Evolutionary conservation across 2,888 invertebrate species (phyloP).

Genomic region (Cheilosia urbana): DNA sequence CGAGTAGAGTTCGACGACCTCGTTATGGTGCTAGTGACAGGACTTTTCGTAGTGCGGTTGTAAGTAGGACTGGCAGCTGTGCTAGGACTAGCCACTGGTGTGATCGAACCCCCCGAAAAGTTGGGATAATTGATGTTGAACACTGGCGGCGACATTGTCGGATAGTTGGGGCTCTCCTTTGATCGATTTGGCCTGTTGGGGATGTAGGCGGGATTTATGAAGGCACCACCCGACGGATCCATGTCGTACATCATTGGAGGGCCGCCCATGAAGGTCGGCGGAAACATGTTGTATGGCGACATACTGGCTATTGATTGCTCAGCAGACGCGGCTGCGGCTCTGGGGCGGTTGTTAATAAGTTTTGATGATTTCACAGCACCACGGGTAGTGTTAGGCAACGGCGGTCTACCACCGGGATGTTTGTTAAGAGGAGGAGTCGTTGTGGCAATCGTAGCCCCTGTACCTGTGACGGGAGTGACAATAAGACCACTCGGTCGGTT

Average conservation of each 20-base stretch:
- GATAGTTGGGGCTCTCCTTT: slow-evolving; percentile 38
- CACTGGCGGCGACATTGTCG: slow-evolving; percentile 39
- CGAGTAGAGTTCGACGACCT: slow-evolving; percentile 31
- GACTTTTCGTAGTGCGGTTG: slow-evolving; percentile 61
- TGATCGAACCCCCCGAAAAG: slow-evolving; percentile 67
- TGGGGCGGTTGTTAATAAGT: slow-evolving; percentile 18
- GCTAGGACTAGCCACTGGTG: slow-evolving; percentile 45
- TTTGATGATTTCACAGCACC: slow-evolving; percentile 31
- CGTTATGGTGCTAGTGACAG: slow-evolving; percentile 60
- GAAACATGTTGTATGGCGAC: slow-evolving; percentile 36
- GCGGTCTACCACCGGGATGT: background rate
- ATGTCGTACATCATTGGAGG: slow-evolving; percentile 59
- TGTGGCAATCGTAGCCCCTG: slow-evolving; percentile 20
- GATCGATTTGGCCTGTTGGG: slow-evolving; percentile 45
- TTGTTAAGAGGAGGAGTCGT: slow-evolving; percentile 24
- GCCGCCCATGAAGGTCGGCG: slow-evolving; percentile 33
- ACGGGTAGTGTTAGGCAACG: slow-evolving; percentile 10
- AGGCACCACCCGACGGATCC: slow-evolving; percentile 49
- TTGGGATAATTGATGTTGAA: slow-evolving; percentile 58
- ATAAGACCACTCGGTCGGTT: slow-evolving; percentile 55
- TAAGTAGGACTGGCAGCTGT: slow-evolving; percentile 48
- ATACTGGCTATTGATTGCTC: slow-evolving; percentile 36
- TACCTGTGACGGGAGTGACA: slow-evolving; percentile 56
- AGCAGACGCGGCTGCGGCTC: slow-evolving; percentile 7
- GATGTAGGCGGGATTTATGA: slow-evolving; percentile 54